Evolutionary conservation across 2,113 vertebrate species (phyloP).

Genomic region (Calyptomena viridis): DNA sequence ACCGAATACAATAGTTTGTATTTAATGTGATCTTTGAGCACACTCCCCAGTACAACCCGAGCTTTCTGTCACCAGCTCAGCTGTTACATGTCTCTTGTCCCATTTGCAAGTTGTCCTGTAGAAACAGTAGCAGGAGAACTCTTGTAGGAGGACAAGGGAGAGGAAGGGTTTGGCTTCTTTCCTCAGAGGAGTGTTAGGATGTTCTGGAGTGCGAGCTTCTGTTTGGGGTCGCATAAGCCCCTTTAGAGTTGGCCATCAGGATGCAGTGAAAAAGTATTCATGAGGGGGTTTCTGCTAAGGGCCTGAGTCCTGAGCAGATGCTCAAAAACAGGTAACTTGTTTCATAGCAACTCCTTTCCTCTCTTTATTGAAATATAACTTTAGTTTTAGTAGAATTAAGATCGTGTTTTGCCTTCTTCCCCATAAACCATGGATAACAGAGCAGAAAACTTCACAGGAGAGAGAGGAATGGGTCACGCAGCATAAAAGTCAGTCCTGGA

Average conservation of each 20-base stretch:
- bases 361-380: neutral
- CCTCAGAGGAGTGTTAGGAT: neutral
- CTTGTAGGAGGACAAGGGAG: neutral
- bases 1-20: neutral
- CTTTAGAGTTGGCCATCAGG: neutral
- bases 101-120: neutral
- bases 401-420: rapidly evolving
- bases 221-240: neutral
- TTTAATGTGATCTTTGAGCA: rapidly evolving
- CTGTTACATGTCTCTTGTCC: neutral
- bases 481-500: neutral
- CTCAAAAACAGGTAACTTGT: neutral
- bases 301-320: neutral
- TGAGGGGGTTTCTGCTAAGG: neutral
- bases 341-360: neutral
- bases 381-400: neutral
- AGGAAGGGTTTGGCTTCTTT: neutral
- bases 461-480: neutral
- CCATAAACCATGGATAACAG: neutral
- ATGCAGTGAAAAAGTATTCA: neutral
- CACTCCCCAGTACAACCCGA: neutral
- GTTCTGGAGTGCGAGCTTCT: neutral
- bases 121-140: neutral
- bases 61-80: neutral
- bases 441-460: neutral